A percentile compares a stretch with the other conserved stretches of the same genome.
Evolutionary conservation across 2,113 vertebrate genomes (phyloP).

Genomic region (Shinisaurus crocodilurus): DNA sequence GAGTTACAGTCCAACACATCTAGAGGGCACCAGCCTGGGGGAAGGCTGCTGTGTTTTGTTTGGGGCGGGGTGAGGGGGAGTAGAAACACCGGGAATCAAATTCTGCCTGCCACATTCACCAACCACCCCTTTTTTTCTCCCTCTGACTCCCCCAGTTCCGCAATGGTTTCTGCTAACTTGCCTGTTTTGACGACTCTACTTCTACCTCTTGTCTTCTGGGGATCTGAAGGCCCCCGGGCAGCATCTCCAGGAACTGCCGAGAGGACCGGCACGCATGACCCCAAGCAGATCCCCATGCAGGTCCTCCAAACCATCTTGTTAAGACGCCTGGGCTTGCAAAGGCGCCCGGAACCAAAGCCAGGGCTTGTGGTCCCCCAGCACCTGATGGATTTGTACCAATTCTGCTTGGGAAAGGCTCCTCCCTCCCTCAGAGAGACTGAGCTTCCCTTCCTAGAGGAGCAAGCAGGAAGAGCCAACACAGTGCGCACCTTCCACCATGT

Average conservation of each 20-base stretch:
- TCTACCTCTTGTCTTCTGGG: slow-evolving; percentile 80
- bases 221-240: slow-evolving; percentile 68
- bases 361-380: slow-evolving; percentile 77
- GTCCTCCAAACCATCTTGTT: slow-evolving; percentile 70
- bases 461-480: slow-evolving; percentile 6
- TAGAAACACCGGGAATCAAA: background rate
- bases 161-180: slow-evolving; percentile 86
- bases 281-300: slow-evolving; percentile 72
- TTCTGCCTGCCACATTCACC: background rate
- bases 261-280: background rate
- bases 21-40: no score
- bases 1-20: no score
- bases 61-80: no score
- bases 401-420: slow-evolving; percentile 80
- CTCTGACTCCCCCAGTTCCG: slow-evolving; percentile 73
- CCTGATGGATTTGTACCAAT: slow-evolving; percentile 82
- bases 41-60: background rate
- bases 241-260: slow-evolving; percentile 31
- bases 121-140: background rate
- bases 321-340: slow-evolving; percentile 71
- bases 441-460: background rate
- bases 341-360: slow-evolving; percentile 75
- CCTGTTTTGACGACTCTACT: slow-evolving; percentile 84
- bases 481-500: slow-evolving; percentile 20
- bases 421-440: slow-evolving; percentile 75